These are phyloP conservation scores for Notospermus geniculatus DNA, from an alignment of 1,140 invertebrate species.

Conservation along the genomic window DNA sequence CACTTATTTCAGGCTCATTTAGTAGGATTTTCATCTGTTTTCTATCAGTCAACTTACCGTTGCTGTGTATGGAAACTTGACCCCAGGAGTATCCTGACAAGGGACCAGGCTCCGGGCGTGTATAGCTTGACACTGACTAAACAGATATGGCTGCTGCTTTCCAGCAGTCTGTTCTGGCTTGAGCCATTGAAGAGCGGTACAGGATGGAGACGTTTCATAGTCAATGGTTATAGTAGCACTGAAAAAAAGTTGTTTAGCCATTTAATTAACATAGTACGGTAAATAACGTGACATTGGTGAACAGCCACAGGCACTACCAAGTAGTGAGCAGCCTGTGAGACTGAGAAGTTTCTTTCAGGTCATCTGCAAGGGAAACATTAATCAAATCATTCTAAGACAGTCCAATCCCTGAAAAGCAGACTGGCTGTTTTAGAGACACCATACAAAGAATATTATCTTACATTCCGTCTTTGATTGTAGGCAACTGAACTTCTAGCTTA, in stretches of 20 bases:
- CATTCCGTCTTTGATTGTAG: conserved; percentile 38
- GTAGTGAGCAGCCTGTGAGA: no score
- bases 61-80: conserved; percentile 84
- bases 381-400: not conserved
- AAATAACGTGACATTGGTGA: no score
- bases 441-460: conserved; percentile 2
- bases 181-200: conserved; percentile 85
- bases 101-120: conserved; percentile 81
- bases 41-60: no score
- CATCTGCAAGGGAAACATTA: no score
- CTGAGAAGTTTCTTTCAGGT: no score
- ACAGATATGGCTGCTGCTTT: conserved; percentile 83
- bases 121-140: conserved; percentile 90
- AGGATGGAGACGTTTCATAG: conserved; percentile 45
- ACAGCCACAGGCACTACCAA: no score
- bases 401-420: not conserved
- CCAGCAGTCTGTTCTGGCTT: conserved; percentile 82
- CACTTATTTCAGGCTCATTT: no score
- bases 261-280: no score
- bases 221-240: conserved; percentile 39
- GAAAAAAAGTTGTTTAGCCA: conserved; percentile 9
- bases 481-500: conserved; percentile 71
- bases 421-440: no score
- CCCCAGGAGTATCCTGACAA: conserved; percentile 90
- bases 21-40: no score